A percentile compares a stretch with the other conserved stretches of the same genome.
phyloP scores from a whole-genome alignment of 2,113 vertebrate species.

The Helogale parvula region DNA sequence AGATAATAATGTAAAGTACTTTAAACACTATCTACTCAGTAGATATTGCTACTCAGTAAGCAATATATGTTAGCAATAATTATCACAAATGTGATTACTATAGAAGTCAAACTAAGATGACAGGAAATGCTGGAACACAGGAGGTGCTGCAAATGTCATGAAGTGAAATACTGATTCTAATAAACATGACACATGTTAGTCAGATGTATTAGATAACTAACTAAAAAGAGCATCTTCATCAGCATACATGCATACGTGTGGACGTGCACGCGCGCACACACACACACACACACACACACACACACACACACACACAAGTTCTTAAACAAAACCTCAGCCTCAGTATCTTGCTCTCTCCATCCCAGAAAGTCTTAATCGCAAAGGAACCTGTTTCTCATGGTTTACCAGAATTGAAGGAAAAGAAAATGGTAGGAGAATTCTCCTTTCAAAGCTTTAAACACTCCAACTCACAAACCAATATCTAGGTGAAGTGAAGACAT shows the following conservation, averaged over 20 bases:
- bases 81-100: not conserved
- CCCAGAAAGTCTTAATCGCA: not conserved
- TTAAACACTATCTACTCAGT: not conserved
- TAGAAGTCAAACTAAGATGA: not conserved
- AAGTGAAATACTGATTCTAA: not conserved
- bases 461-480: not conserved
- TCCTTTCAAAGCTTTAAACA: not conserved
- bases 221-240: not conserved
- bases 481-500: not conserved
- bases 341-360: not conserved
- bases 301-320: not conserved
- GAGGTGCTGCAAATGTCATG: not conserved
- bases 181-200: not conserved
- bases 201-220: not conserved
- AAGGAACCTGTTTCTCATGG: not conserved
- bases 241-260: not conserved
- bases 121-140: not conserved
- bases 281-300: not conserved
- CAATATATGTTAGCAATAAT: not conserved
- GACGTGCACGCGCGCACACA: not conserved
- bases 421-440: not conserved
- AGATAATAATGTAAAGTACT: not conserved
- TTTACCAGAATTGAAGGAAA: not conserved
- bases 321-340: slow-evolving; percentile 37
- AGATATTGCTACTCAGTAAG: not conserved